These are phyloP conservation scores for Hemithea aestivaria DNA, from an alignment of 2,888 invertebrate species.

Conservation along the genomic window DNA sequence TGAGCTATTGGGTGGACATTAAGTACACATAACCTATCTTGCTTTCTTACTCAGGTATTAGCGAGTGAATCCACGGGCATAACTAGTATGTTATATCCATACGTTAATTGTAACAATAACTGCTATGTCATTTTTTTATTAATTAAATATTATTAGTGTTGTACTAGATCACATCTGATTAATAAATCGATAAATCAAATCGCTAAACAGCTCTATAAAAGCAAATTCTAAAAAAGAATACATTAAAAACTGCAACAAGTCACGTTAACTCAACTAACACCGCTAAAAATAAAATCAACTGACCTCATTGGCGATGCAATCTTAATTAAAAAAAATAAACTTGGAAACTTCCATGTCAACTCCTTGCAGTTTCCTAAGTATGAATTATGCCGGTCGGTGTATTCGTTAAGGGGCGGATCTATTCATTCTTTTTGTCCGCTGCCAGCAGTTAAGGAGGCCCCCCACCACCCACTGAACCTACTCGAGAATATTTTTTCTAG, in stretches of 20 bases:
- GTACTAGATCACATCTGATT: too few species aligned
- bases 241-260: constrained; percentile 15
- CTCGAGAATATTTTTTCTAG: constrained; percentile 77
- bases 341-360: constrained; percentile 68
- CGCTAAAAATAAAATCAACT: too few species aligned
- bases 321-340: constrained; percentile 50
- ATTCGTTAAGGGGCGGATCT: constrained; percentile 78
- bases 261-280: too few species aligned
- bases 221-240: constrained; percentile 23
- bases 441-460: constrained; percentile 74
- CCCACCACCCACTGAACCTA: constrained; percentile 61
- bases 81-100: too few species aligned
- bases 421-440: constrained; percentile 79
- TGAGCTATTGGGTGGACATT: too few species aligned
- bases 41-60: too few species aligned
- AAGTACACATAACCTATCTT: too few species aligned
- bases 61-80: too few species aligned
- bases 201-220: constrained; percentile 10
- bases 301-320: constrained; percentile 41
- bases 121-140: too few species aligned
- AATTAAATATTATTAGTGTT: too few species aligned
- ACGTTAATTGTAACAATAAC: too few species aligned
- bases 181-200: neutral
- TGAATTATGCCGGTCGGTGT: constrained; percentile 79
- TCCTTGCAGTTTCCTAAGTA: constrained; percentile 77